Percentiles rank a stretch among this genome's conserved stretches.
These are phyloP conservation scores for Teleiodes luculella DNA, from an alignment of 2,888 invertebrate genomes.

Conservation along the genomic window DNA sequence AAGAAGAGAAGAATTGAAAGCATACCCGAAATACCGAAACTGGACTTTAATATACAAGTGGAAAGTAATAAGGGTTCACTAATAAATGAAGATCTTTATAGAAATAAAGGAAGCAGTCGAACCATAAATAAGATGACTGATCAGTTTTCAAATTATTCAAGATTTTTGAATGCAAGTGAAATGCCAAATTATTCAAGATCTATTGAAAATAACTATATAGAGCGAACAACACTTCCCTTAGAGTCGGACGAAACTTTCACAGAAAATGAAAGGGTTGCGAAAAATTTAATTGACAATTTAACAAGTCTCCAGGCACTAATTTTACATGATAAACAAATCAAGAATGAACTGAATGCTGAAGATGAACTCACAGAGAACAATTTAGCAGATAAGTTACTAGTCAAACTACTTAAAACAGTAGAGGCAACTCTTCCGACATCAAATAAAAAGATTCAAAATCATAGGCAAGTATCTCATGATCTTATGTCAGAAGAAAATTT, in stretches of 20 bases:
- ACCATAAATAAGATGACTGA: too few relatives aligned
- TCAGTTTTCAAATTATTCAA: too few relatives aligned
- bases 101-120: too few relatives aligned
- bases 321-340: neutral
- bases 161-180: too few relatives aligned
- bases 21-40: neutral
- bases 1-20: neutral
- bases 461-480: too few relatives aligned
- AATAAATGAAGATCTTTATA: too few relatives aligned
- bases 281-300: constrained; percentile 19
- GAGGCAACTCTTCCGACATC: neutral
- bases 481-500: neutral
- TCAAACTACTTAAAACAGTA: neutral
- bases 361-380: neutral
- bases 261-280: constrained; percentile 6
- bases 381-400: neutral
- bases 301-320: neutral
- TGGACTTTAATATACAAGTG: neutral
- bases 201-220: too few relatives aligned
- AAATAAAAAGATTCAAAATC: too few relatives aligned
- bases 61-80: too few relatives aligned
- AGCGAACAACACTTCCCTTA: too few relatives aligned
- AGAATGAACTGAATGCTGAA: neutral
- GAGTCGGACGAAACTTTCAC: too few relatives aligned
- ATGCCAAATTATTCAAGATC: too few relatives aligned